phyloP scores from a whole-genome alignment of 2,113 vertebrate species.

The Ondatra zibethicus region DNA sequence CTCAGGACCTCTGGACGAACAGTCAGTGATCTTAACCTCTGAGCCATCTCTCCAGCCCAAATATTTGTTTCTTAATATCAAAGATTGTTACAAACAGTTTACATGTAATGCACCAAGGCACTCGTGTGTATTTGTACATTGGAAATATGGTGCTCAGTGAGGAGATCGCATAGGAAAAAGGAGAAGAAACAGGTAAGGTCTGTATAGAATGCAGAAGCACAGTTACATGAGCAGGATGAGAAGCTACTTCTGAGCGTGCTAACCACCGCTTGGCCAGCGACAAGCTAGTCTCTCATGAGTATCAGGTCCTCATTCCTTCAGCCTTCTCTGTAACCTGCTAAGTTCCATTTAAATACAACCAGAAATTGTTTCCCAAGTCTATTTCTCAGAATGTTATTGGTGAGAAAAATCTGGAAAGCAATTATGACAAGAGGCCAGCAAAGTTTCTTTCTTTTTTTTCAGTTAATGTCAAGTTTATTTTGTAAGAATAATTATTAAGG shows the following conservation, averaged over 20 bases:
- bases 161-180: background rate
- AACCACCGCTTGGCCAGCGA: background rate
- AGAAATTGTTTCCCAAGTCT: background rate
- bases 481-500: slow-evolving; percentile 29
- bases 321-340: background rate
- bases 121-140: background rate
- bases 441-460: background rate
- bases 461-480: slow-evolving; percentile 61
- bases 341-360: background rate
- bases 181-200: background rate
- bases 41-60: too few species aligned
- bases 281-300: background rate
- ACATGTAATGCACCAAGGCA: background rate
- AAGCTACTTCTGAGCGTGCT: background rate
- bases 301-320: background rate
- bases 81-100: background rate
- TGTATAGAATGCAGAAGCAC: background rate
- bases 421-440: background rate
- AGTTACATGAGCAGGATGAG: background rate
- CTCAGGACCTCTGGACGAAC: too few species aligned
- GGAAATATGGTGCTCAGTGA: background rate
- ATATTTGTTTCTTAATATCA: background rate
- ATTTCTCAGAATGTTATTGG: background rate
- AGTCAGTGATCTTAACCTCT: too few species aligned
- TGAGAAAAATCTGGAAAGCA: background rate